A percentile compares a stretch with the other conserved stretches of the same genome.
Evolutionary conservation across 2,888 invertebrate genomes (phyloP).

Genomic region (Coelinius sp.): DNA sequence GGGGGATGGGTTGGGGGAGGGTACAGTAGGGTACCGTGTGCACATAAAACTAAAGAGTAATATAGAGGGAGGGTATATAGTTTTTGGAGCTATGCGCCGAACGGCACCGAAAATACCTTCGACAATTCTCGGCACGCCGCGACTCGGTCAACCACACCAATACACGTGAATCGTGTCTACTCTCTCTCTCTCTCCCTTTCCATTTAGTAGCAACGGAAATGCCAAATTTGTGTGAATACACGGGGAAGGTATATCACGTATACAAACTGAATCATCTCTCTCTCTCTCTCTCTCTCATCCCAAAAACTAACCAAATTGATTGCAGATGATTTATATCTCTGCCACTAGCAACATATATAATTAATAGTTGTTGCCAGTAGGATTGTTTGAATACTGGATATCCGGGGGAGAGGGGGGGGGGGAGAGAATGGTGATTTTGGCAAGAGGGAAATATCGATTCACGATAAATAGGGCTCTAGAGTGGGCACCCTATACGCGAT

Average conservation of each 20-base stretch:
- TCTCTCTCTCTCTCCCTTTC: not conserved
- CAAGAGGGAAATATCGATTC: constrained; percentile 56
- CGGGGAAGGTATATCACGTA: not conserved
- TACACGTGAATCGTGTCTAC: constrained; percentile 16
- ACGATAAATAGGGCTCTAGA: constrained; percentile 60
- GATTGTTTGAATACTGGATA: constrained; percentile 54
- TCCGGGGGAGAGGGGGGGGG: constrained; percentile 8
- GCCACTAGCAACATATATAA: constrained; percentile 63
- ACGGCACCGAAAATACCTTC: constrained; percentile 23
- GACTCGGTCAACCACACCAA: constrained; percentile 30
- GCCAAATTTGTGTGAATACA: constrained; percentile 1
- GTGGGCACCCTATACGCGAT: constrained; percentile 42
- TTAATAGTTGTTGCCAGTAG: constrained; percentile 62
- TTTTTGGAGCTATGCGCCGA: constrained; percentile 4
- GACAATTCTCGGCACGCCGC: constrained; percentile 28
- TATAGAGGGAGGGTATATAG: not conserved
- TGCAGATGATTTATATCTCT: constrained; percentile 63
- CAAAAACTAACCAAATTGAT: constrained; percentile 57
- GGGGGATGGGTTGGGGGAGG: not conserved
- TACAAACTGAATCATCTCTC: constrained; percentile 33
- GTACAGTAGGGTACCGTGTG: constrained; percentile 4
- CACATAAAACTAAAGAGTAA: not conserved
- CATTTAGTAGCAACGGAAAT: not conserved
- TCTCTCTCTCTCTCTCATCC: constrained; percentile 22
- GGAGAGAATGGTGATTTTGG: not conserved